Evolutionary conservation across 2,888 invertebrate genomes (phyloP), one percentile per base, ranked within the genome.

Genomic region (Branchinecta sandiegonensis): DNA sequence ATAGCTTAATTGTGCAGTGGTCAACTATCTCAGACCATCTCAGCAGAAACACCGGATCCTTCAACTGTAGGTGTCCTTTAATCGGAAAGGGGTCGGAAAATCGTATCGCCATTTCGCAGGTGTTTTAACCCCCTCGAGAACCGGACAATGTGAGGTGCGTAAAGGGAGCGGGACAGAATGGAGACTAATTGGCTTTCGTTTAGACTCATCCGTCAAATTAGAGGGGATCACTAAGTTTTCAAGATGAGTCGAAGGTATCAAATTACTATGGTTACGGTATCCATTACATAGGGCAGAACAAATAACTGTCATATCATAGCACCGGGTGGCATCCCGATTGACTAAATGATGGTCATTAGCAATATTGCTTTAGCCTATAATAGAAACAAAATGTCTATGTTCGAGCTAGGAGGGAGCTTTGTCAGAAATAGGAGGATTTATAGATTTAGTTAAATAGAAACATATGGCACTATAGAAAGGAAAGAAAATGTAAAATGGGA

Each of bases 291-390:
- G 56, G 56, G 17, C 56, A 56, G 56, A 14, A 56, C 56, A n/a
- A 56, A 56, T 56, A 56, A 56, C 56, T 56, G 56, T 56, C 56
- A 56, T 14, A 56, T 56, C 56, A 56, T 56, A 56, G 56, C 56
- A 56, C n/a, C n/a, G 56, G 56, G 56, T 56, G 56, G 56, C 56
- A 56, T 56, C 17, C 10, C n/a, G 17, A 56, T 56, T 56, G 56
- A 56, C 56, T 56, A 17, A 14, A 56, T 56, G n/a, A 56, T 56
- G n/a, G 56, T 56, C 56, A 17, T 56, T 56, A 56, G 56, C 8
- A 8, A 56, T 56, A 37, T 37, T 37, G 37, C 37, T 37, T 37
- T 37, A 37, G 37, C 37, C 37, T 37, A 37, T 37, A 37, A 37
- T 5, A 37, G 37, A 37, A 37, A 37, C 37, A 37, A 37, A 37